Percentiles rank a stretch among this genome's conserved stretches.
Conservation (phyloP, 2,888 invertebrate genomes). For the Sphaerophoria rueppellii region DNA sequence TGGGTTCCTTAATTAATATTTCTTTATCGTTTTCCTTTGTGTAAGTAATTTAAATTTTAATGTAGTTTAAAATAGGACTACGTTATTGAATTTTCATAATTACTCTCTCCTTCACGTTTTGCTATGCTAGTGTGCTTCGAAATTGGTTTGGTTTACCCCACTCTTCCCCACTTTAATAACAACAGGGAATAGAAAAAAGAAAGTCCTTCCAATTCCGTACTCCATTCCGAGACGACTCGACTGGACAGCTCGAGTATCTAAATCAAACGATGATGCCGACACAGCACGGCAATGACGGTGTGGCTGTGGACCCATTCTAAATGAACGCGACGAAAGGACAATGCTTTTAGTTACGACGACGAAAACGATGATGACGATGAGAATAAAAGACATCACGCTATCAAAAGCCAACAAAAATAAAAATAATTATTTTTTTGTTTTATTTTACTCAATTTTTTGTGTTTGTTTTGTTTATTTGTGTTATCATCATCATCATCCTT, state of each 20-base stretch:
- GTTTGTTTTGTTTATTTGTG: constrained; percentile 10
- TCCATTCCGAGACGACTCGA: not conserved
- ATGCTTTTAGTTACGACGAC: constrained; percentile 16
- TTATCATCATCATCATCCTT: constrained; percentile 5
- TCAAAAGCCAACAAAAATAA: constrained; percentile 40
- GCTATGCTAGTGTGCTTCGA: not conserved
- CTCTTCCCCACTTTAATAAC: not conserved
- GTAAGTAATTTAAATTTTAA: constrained; percentile 49
- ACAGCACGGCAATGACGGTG: not conserved
- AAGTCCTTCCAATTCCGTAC: constrained; percentile 27
- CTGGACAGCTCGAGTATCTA: constrained; percentile 5
- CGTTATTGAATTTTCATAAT: constrained; percentile 53
- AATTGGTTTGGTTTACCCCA: constrained; percentile 42
- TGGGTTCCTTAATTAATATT: constrained; percentile 53
- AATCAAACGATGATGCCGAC: constrained; percentile 6
- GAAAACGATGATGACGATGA: not conserved
- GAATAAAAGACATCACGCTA: constrained; percentile 31
- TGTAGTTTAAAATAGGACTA: constrained; percentile 49
- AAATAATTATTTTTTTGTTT: constrained; percentile 34
- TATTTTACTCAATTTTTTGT: not conserved
- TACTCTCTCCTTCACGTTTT: constrained; percentile 18
- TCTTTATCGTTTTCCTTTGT: constrained; percentile 54
- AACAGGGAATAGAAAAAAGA: not conserved
- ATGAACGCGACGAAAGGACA: not conserved
- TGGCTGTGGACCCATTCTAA: not conserved